Base-by-base conservation (phyloP, 2,888 invertebrate genomes). In the Crematogaster levior region DNA sequence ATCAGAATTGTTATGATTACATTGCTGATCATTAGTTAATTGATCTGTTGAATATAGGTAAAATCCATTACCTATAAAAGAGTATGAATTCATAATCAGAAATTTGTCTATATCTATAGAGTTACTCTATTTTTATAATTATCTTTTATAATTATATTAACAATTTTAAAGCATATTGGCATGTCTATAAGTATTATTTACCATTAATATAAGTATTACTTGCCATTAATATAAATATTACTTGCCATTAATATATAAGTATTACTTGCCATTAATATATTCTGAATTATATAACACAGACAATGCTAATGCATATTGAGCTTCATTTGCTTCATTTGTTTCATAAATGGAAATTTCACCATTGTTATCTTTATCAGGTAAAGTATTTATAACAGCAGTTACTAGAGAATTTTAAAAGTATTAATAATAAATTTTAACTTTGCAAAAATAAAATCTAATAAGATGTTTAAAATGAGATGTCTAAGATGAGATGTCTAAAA, bases 241-340 rank as follows among this genome's bases (percentile, higher is more conserved):
- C 6, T 34, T 34, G 6, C 34, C 6, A 34, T 34, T 34, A 34
- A 5, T n/a, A n/a, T n/a, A n/a, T n/a, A n/a, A 18, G 24, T 37
- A 27, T 74, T 43, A 60, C 34, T 60, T 94, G 95, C 97, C 97
- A 91, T 96, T 96, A 2, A 97, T 96, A 91, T 96, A 97, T 90
- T 96, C 96, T 0, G 97, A 96, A 60, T 96, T 97, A 92, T 98
- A 97, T 1, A 98, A 93, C 9, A 97, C 96, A 34, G 97, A 97
- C 12, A 97, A 94, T 0, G 97, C 97, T 24, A 97, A 96, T 0
- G 96, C 95, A 70, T 95, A 95, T 12, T 95, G 91, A n/a, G 95
- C 94, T 4, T 94, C 92, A 27, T 18, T 74, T 80, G 70, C 60
- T 83, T 85, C 68, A 66, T 79, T 58, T 80, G 70, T 56, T 83